Percentiles rank a stretch among this genome's conserved stretches.
phyloP scores from a whole-genome alignment of 2,113 vertebrate genomes.

The Enhydra lutris region DNA sequence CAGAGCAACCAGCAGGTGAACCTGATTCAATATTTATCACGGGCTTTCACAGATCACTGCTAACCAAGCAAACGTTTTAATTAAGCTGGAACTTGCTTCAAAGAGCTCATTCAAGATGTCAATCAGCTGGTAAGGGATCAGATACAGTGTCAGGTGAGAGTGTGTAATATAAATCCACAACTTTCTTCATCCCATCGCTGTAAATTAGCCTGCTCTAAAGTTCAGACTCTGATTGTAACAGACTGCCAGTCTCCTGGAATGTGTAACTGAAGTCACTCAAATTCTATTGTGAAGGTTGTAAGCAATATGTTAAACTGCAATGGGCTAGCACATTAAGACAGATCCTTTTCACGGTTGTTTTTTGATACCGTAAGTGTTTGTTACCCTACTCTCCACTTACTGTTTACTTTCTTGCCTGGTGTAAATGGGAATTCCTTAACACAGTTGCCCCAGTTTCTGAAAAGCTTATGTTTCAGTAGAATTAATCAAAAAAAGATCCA shows the following conservation, averaged over 20 bases:
- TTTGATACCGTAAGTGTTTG: constrained; percentile 88
- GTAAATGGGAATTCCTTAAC: constrained; percentile 85
- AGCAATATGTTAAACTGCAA: constrained; percentile 92
- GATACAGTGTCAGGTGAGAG: constrained; percentile 95
- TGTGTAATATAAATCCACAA: constrained; percentile 93
- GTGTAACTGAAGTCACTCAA: constrained; percentile 89
- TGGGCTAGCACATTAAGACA: constrained; percentile 88
- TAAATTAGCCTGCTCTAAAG: constrained; percentile 87
- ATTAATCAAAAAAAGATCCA: constrained; percentile 68
- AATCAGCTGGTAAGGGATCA: constrained; percentile 93
- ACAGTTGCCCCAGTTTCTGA: constrained; percentile 80
- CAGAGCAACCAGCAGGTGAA: constrained; percentile 99
- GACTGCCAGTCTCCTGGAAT: constrained; percentile 90
- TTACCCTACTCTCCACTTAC: constrained; percentile 89
- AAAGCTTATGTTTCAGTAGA: constrained; percentile 67
- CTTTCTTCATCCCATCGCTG: constrained; percentile 88
- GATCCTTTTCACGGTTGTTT: constrained; percentile 87
- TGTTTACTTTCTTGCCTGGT: constrained; percentile 85
- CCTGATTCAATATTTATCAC: constrained; percentile 99
- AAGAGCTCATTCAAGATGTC: constrained; percentile 99
- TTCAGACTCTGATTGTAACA: constrained; percentile 87
- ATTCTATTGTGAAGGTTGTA: constrained; percentile 89
- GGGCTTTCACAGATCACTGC: constrained; percentile 99
- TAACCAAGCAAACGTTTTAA: constrained; percentile 99
- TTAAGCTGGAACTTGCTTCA: constrained; percentile 99